A percentile compares a stretch with the other conserved stretches of the same genome.
phyloP scores from a whole-genome alignment of 2,113 vertebrate species.

The Pteronura brasiliensis region DNA sequence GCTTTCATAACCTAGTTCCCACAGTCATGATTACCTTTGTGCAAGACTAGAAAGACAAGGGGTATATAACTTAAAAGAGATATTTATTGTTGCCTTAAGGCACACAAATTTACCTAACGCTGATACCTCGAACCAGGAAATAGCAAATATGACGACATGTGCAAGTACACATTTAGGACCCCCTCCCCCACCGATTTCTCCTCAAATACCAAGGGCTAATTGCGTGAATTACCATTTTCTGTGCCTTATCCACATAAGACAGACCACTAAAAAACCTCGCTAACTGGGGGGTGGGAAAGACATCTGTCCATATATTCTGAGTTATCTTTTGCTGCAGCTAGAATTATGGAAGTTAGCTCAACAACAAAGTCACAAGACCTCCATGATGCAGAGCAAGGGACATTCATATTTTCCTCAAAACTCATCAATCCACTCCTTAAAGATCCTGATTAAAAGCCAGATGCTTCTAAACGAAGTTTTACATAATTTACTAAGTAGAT shows the following conservation, averaged over 20 bases:
- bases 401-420: background rate
- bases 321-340: background rate
- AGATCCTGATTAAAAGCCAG: background rate
- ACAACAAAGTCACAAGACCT: background rate
- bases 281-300: background rate
- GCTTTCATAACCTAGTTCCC: background rate
- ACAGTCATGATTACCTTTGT: background rate
- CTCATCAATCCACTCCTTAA: background rate
- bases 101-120: background rate
- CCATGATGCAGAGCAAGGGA: background rate
- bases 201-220: background rate
- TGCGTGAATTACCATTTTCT: background rate
- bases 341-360: background rate
- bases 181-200: background rate
- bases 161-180: background rate
- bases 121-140: background rate
- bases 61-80: background rate
- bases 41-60: background rate
- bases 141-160: background rate
- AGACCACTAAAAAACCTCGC: background rate
- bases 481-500: background rate
- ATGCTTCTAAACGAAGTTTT: slow-evolving; percentile 20
- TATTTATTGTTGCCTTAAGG: background rate
- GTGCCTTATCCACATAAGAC: background rate
- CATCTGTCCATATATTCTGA: background rate